Conservation (phyloP, 2,113 vertebrate species). For the Lichenostomus cassidix region DNA sequence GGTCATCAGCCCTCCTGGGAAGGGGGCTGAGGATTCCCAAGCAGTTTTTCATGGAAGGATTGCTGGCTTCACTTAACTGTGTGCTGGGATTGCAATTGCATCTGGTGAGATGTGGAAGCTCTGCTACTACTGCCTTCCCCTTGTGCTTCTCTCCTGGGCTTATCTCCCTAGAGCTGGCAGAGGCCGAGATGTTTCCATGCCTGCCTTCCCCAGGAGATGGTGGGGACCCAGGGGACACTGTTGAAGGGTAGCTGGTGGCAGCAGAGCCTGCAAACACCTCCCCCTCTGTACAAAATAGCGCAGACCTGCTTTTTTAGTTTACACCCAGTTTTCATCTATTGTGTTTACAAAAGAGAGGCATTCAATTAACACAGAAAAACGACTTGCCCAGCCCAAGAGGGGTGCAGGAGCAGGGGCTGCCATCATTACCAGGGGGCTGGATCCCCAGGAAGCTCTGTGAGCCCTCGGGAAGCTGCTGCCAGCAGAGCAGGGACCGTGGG, state of each 20-base stretch:
- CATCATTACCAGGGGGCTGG: accelerated
- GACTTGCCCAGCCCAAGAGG: accelerated
- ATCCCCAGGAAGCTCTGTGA: not conserved
- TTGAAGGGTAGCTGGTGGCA: not conserved
- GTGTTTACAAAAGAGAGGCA: not conserved
- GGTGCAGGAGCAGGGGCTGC: not conserved
- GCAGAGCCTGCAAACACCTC: not conserved
- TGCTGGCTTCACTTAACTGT: not conserved
- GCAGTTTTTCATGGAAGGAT: not conserved
- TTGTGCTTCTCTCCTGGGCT: not conserved
- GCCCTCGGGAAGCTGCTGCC: not conserved
- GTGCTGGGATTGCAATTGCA: not conserved
- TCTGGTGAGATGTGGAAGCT: not conserved
- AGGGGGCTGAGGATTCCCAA: not conserved
- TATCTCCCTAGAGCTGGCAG: not conserved
- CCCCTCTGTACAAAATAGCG: not conserved
- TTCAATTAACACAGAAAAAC: not conserved
- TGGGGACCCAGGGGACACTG: not conserved
- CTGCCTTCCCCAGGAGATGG: not conserved
- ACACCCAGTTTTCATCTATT: not conserved
- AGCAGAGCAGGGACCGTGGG: not conserved
- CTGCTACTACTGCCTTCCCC: not conserved
- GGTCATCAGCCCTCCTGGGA: not conserved
- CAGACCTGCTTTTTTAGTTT: not conserved
- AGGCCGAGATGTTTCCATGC: not conserved